Evolutionary conservation across 2,797 vertebrate genomes (phyloP).

Genomic region (Pelodytes ibericus): DNA sequence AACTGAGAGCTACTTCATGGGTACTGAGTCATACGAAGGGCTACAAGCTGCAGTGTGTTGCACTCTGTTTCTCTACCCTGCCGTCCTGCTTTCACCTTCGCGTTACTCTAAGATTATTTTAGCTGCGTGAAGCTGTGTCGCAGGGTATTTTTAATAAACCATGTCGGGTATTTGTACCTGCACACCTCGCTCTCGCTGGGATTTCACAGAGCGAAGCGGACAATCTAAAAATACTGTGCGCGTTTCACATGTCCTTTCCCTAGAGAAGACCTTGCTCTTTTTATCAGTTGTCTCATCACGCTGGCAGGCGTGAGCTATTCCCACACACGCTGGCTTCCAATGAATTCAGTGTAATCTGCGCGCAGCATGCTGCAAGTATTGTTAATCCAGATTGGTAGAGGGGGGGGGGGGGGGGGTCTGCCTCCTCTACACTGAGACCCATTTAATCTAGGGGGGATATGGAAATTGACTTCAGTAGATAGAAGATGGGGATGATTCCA

Average conservation of each 20-base stretch:
- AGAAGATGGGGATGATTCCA: no score
- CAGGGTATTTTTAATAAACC: not conserved
- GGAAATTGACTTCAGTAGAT: no score
- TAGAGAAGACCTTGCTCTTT: not conserved
- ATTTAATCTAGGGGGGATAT: no score
- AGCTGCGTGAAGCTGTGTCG: not conserved
- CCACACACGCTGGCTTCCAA: not conserved
- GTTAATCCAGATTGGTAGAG: no score
- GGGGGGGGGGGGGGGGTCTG: not conserved
- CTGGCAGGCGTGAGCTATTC: not conserved
- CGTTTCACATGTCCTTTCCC: not conserved
- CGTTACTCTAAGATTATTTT: not conserved
- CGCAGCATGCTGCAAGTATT: not conserved
- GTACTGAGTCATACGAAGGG: no score
- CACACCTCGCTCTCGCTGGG: not conserved
- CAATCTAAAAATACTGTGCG: conserved; percentile 1
- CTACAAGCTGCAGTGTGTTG: not conserved
- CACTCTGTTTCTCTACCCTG: not conserved
- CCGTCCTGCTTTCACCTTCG: not conserved
- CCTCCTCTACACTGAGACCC: no score
- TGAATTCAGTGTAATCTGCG: conserved; percentile 7
- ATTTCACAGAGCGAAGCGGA: not conserved
- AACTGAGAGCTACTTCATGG: no score
- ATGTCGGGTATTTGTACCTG: not conserved
- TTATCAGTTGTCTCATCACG: not conserved